Evolutionary conservation across 2,113 vertebrate genomes (phyloP), one percentile per base, ranked within the genome.

Genomic region (Gallinago paraguaiae): DNA sequence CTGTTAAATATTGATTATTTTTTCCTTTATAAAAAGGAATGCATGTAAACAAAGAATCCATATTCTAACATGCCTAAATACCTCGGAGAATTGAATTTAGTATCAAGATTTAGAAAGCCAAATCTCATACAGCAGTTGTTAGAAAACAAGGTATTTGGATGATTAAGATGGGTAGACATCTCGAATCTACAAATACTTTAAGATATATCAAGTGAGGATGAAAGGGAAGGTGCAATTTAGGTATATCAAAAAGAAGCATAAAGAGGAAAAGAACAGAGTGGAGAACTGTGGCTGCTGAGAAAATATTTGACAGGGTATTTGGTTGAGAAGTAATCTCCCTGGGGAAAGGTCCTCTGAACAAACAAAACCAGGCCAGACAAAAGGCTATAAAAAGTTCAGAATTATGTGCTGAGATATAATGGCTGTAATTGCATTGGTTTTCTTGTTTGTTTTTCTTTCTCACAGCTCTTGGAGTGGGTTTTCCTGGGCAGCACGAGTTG

Each of bases 401-500:
- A 76, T 71, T 78, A 30, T 30, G 13, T 51, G 48, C 83, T 92
- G 88, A 82, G 69, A 56, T 68, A 48, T 14, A 84, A 86, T 25
- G 81, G 22, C 25, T 70, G 33, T 53, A 64, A 79, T 45, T 41
- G 25, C 14, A 37, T n/a, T 84, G 11, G 3, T 70, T 92, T 92
- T 61, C 74, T 92, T 71, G 30, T 60, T 90, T 70, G 60, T 64
- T 95, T 91, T 88, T 35, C 24, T 84, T 84, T 93, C 88, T 87
- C 5, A 0, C 24, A 56, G 43, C 13, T 92, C 53, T 48, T 59
- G 45, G 19, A 50, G 25, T 28, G 25, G 15, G 7, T 54, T 91
- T 82, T 87, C 19, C 50, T 46, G 13, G 25, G 45, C 46, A 76
- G 25, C 33, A 57, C 0, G 6, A 81, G 31, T 17, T 0, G 3